phyloP scores from a whole-genome alignment of 1,140 invertebrate species.

The Melanaphis sacchari region DNA sequence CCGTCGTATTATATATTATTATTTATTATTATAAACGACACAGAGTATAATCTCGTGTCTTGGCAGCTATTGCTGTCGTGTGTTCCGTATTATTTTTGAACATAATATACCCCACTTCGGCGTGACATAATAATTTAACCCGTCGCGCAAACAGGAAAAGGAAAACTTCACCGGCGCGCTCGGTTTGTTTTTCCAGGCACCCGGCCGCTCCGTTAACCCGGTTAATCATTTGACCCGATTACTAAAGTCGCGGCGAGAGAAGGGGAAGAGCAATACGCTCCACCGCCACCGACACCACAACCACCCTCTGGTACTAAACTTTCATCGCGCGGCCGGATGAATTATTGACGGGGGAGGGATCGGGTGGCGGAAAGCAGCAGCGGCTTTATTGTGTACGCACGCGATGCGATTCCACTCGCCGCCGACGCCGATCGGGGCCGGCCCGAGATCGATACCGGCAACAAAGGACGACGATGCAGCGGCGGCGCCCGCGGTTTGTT shows the following conservation, averaged over 20 bases:
- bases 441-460: conserved; percentile 17
- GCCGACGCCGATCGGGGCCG: not conserved
- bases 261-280: too few relatives aligned
- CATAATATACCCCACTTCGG: too few relatives aligned
- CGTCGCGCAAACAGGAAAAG: not conserved
- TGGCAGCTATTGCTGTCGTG: not conserved
- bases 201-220: not conserved
- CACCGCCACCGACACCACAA: not conserved
- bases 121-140: not conserved
- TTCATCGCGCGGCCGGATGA: not conserved
- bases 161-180: not conserved
- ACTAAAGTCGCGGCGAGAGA: not conserved
- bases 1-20: not conserved
- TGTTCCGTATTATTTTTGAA: not conserved
- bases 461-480: conserved; percentile 7
- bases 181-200: conserved; percentile 47
- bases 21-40: not conserved
- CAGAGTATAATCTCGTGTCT: not conserved
- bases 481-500: not conserved
- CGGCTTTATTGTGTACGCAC: not conserved
- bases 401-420: not conserved
- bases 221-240: conserved; percentile 48
- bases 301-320: not conserved
- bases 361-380: not conserved
- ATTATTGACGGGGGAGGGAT: not conserved